Percentiles rank a stretch among this genome's conserved stretches.
Conservation (phyloP, 2,113 vertebrate species). For the Cebus imitator region DNA sequence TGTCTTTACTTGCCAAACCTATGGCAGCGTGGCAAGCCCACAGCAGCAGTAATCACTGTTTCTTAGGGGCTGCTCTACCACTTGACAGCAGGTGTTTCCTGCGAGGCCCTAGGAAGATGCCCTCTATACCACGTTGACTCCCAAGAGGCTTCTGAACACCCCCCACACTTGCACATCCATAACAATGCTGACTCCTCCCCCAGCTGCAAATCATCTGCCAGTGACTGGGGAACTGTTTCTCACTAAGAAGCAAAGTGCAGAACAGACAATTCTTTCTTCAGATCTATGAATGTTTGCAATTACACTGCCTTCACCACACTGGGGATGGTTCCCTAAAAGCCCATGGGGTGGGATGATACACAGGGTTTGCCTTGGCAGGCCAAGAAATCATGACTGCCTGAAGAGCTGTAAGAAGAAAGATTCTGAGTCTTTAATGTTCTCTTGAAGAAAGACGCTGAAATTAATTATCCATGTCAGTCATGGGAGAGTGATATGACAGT, state of each 20-base stretch:
- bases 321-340: not conserved
- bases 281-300: not conserved
- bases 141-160: not conserved
- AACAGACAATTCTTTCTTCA: not conserved
- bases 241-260: not conserved
- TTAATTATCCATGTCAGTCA: not conserved
- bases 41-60: not conserved
- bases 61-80: not conserved
- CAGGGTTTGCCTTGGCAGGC: not conserved
- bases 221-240: not conserved
- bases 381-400: not conserved
- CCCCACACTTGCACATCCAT: not conserved
- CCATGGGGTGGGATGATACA: not conserved
- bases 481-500: not conserved
- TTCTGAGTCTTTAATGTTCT: not conserved
- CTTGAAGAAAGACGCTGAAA: not conserved
- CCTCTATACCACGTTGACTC: not conserved
- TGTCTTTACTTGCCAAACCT: not conserved
- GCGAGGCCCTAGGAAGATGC: not conserved
- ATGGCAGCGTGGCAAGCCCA: not conserved
- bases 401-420: not conserved
- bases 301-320: not conserved
- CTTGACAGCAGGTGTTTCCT: not conserved
- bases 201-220: not conserved
- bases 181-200: not conserved